Base-by-base conservation (phyloP, 2,888 invertebrate species). In the Drosophila siamana region DNA sequence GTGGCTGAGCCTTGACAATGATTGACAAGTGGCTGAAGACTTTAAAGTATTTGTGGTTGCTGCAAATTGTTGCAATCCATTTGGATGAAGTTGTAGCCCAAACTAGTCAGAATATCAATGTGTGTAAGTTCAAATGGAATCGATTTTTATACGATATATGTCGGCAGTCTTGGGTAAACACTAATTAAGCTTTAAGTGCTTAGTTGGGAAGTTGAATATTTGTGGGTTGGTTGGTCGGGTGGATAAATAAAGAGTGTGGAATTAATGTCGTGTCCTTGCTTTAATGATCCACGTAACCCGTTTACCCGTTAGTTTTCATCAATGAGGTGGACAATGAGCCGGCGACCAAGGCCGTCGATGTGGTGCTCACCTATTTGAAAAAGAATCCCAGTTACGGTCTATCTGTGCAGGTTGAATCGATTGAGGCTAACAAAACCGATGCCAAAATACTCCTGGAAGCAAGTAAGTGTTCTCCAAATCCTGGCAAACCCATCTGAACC, bases 281-380 rank as follows among this genome's bases (percentile, higher is more conserved):
- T 43, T 52, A 67, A 63, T 57, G 36, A 26, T 41, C 13, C 40
- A 50, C 48, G 22, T 43, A 41, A 52, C 11, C 28, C 30, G n/a
- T 38, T 50, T 50, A 1, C n/a, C n/a, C 9, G 38, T 38, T 15
- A 82, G 82, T 82, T 59, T 94, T 95, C 83, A 94, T 96, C 51
- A 96, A 96, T 87, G 96, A 96, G 91, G 95, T 95, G 88, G 94
- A 94, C 62, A 96, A 96, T 90, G 94, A 94, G 48, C 93, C 95
- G 24, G 96, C 96, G 3, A 94, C 95, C 74, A 95, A 95, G 90
- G 94, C 96, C 1, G 93, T 96, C 50, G 95, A 95, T 79, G 95
- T 95, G 16, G 95, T 95, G 1, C 93, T 95, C 68, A 95, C 95
- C 61, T 96, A 95, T 90, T 93, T 96, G 11, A 94, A 95, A 80